Base-by-base conservation (phyloP, 1,140 invertebrate species). In the Lerema accius region DNA sequence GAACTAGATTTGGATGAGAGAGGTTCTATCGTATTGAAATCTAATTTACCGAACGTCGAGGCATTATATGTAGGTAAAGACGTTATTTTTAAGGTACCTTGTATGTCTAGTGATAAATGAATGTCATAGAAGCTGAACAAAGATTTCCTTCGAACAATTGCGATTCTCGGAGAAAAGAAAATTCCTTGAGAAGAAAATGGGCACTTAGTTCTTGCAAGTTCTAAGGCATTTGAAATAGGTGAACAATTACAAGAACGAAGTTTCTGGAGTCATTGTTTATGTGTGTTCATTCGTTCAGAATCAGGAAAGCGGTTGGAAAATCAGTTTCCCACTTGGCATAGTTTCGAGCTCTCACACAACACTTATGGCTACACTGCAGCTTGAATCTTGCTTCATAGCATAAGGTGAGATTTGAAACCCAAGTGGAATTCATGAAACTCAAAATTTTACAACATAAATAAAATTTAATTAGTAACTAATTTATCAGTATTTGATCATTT, bases 131-230 rank as follows among this genome's bases (percentile, higher is more conserved):
- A 49, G 11, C 26, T 14, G 46, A 49, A 49, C 23, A 32, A 23
- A 49, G 46, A 10, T 49, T 49, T 32, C 17, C 23, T 46, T 32
- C 28, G 28, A 32, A 32, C 28, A 32, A 32, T 32, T 32, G 28
- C 7, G 23, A 32, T 28, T 28, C 46, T 13, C 17, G 23, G 23
- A 26, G 26, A 49, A 48, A 49, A 15, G n/a, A 23, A 28, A 49
- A 19, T 23, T 49, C 46, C 13, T 49, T 49, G 23, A 23, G 19
- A n/a, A 28, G 23, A 26, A 49, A 49, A 49, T 49, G 46, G 23
- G 11, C 46, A 49, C 46, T 49, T 49, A 49, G 45, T 13, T 48
- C 10, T 15, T 7, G 10, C 45, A 23, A 48, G 45, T 26, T 48
- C 23, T 26, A 48, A 48, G 19, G 45, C 45, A 48, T 15, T 23